Conservation (phyloP, 2,797 vertebrate species). For the Melanotaenia nigrans region DNA sequence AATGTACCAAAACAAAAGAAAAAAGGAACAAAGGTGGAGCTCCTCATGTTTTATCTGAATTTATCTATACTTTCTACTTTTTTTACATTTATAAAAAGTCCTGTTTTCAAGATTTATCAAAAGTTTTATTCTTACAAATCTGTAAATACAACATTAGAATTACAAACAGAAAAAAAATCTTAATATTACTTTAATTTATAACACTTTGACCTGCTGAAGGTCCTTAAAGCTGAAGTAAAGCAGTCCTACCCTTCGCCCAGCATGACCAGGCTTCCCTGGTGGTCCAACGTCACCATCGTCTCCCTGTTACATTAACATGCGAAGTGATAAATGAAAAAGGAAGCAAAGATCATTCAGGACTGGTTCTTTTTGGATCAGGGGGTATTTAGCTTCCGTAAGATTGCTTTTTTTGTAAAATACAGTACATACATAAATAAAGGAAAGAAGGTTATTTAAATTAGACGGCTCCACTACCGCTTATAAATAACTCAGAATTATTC, state of each 20-base stretch:
- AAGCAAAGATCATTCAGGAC: background rate
- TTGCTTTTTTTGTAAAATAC: too few relatives aligned
- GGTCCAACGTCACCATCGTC: slow-evolving; percentile 76
- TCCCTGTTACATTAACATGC: slow-evolving; percentile 73
- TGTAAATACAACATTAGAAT: background rate
- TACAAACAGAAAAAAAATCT: background rate
- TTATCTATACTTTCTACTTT: background rate
- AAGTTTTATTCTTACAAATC: background rate
- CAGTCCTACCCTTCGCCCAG: slow-evolving; percentile 83
- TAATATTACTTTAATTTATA: background rate
- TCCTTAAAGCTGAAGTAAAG: background rate
- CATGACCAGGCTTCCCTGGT: slow-evolving; percentile 76
- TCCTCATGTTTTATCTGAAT: slow-evolving; percentile 39
- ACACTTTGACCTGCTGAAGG: background rate
- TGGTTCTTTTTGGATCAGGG: background rate
- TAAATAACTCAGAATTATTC: too few relatives aligned
- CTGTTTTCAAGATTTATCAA: background rate
- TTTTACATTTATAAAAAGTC: background rate
- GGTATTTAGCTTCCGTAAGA: background rate
- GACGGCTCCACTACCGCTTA: background rate
- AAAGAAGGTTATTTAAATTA: background rate
- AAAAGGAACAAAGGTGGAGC: background rate
- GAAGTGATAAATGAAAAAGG: slow-evolving; percentile 3
- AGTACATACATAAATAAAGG: background rate
- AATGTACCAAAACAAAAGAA: slow-evolving; percentile 34